Conservation (phyloP, 2,888 invertebrate species). For the Xylocampa areola region DNA sequence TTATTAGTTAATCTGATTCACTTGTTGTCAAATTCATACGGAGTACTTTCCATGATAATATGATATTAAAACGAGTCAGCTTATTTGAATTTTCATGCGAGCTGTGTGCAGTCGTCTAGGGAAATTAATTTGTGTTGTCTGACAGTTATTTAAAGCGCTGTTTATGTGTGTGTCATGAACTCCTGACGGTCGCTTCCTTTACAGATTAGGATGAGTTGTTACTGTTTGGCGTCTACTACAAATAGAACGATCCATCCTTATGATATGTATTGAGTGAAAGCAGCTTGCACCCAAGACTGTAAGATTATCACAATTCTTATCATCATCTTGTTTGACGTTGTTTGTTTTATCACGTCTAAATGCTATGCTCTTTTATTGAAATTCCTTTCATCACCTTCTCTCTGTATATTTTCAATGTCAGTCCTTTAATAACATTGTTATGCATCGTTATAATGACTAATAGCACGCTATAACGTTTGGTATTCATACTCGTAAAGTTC, state of each 20-base stretch:
- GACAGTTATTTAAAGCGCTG: conserved; percentile 24
- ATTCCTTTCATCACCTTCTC: too few species aligned
- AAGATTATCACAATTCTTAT: too few species aligned
- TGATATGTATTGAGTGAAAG: too few species aligned
- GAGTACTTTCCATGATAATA: conserved; percentile 13
- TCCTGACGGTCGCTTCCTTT: conserved; percentile 19
- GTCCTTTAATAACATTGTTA: not conserved
- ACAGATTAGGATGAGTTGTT: conserved; percentile 1
- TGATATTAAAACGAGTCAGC: conserved; percentile 13
- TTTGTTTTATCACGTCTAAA: too few species aligned
- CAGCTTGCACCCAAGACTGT: too few species aligned
- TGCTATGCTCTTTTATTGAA: too few species aligned
- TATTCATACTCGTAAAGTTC: conserved; percentile 42
- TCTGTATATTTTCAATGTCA: not conserved
- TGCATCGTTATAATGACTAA: conserved; percentile 12
- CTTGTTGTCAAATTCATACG: conserved; percentile 42
- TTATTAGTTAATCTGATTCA: conserved; percentile 64
- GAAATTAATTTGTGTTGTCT: conserved; percentile 29
- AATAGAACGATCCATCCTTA: conserved; percentile 5
- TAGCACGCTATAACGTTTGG: conserved; percentile 11
- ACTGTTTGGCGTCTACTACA: conserved; percentile 8
- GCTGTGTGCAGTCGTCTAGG: conserved; percentile 26
- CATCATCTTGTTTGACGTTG: too few species aligned
- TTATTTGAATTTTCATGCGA: conserved; percentile 36
- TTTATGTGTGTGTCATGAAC: conserved; percentile 10